Conservation (phyloP, 2,888 invertebrate species). For the Cephus rjabovi region DNA sequence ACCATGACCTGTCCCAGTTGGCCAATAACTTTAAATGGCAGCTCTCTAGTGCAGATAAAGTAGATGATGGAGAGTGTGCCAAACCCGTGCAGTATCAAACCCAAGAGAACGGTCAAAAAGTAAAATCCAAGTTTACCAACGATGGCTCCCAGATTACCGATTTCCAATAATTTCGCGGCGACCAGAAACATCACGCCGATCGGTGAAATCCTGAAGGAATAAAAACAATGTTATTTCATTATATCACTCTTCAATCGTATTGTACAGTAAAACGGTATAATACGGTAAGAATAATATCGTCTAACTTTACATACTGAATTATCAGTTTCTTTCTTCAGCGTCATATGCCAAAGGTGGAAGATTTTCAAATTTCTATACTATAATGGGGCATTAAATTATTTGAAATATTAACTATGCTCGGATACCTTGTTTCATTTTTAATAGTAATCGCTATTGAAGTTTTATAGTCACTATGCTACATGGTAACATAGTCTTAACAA, state of each 20-base stretch:
- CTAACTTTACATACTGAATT: too few relatives aligned
- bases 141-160: slow-evolving; percentile 73
- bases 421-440: too few relatives aligned
- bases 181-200: slow-evolving; percentile 75
- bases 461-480: too few relatives aligned
- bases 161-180: slow-evolving; percentile 75
- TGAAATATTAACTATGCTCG: too few relatives aligned
- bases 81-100: slow-evolving; percentile 77
- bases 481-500: too few relatives aligned
- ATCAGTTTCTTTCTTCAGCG: too few relatives aligned
- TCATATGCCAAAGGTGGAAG: too few relatives aligned
- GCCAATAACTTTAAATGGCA: slow-evolving; percentile 72
- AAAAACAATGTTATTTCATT: not conserved
- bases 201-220: slow-evolving; percentile 70
- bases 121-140: slow-evolving; percentile 78
- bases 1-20: slow-evolving; percentile 76
- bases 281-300: too few relatives aligned
- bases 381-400: too few relatives aligned
- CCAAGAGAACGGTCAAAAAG: slow-evolving; percentile 77
- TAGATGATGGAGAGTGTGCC: slow-evolving; percentile 77
- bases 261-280: too few relatives aligned
- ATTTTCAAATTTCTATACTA: too few relatives aligned
- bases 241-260: not conserved
- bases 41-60: slow-evolving; percentile 71
- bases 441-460: too few relatives aligned